Conservation (phyloP, 2,113 vertebrate species). For the Chionomys nivalis region DNA sequence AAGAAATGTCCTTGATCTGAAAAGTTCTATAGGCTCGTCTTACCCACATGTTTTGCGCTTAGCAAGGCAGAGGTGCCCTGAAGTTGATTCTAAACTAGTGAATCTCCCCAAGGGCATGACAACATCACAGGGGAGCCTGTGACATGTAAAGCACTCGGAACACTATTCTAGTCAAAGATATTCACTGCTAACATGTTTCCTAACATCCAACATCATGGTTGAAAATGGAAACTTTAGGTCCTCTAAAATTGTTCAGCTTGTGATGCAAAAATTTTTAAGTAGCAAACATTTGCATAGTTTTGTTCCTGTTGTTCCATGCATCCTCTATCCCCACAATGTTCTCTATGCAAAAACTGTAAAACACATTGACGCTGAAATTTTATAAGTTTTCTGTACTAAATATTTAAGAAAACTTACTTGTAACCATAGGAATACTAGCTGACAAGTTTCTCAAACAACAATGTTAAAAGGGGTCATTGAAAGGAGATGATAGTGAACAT, state of each 20-base stretch:
- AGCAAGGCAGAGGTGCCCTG: neutral
- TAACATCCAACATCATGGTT: neutral
- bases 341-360: neutral
- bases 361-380: neutral
- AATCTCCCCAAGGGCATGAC: neutral
- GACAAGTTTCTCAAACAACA: neutral
- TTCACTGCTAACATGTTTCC: neutral
- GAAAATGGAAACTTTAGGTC: neutral
- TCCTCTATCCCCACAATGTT: neutral
- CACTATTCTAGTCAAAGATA: neutral
- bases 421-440: neutral
- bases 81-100: neutral
- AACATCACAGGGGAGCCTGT: neutral
- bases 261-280: neutral
- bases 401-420: neutral
- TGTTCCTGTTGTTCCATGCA: neutral
- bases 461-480: neutral
- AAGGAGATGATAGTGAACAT: neutral
- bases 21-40: neutral
- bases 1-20: neutral
- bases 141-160: neutral
- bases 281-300: neutral
- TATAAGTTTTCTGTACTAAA: constrained; percentile 17
- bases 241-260: neutral
- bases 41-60: neutral